Evolutionary conservation across 2,888 invertebrate genomes (phyloP), one percentile per base, ranked within the genome.

Genomic region (Papilio protenor): DNA sequence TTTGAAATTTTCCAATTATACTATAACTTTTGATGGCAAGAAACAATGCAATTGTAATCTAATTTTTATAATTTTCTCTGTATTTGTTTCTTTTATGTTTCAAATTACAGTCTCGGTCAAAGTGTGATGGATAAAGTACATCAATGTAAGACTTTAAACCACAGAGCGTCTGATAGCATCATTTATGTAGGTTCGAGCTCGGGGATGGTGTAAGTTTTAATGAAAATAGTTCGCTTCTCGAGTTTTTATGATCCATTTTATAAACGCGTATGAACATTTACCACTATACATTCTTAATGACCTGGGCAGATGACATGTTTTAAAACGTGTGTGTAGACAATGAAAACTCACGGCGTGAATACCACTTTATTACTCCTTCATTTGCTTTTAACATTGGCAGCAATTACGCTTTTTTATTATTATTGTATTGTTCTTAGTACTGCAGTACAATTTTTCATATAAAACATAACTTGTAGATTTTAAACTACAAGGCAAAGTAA

Each of bases 151-250:
- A 64, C 52, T 49, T 49, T 71, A 27, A 49, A 52, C 52, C 52
- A n/a, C 23, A 49, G 27, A 75, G 59, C 59, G 59, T 61, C 73
- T 47, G 61, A 74, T 61, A 61, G 47, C 55, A 27, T 69, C 45
- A 21, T 70, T 70, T 69, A 70, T 76, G 70, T 70, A 70, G 23
- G 40, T 16, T 70, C 57, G 40, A 75, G 64, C 75, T 64, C 75
- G 40, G 61, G n/a, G 52, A 40, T 45, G 23, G 55, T 47, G 69
- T 57, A 76, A 76, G 70, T 76, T 75, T 69, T 69, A 76, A 76
- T 76, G 69, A 76, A 70, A 76, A 76, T 76, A 76, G 75, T 76
- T 76, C 57, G 23, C 47, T 57, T 70, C 57, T 45, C 14, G 14
- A 52, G 55, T 57, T 69, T 76, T 40, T 57, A 70, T 70, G 52